phyloP scores from a whole-genome alignment of 2,797 vertebrate genomes.

The Stomatorhinus walkeri region DNA sequence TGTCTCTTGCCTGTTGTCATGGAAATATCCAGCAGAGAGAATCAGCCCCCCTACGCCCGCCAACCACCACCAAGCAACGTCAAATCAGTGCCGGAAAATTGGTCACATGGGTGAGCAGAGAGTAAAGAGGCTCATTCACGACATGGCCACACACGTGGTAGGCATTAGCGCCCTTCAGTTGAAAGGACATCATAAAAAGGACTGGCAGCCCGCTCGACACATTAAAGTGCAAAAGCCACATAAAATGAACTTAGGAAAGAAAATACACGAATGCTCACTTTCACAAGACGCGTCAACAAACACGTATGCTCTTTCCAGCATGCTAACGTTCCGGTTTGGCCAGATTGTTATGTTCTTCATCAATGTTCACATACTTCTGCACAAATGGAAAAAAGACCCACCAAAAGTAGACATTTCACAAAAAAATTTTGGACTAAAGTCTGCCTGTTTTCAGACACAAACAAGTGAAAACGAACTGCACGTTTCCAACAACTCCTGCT shows the following conservation, averaged over 20 bases:
- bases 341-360: background rate
- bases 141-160: conserved; percentile 39
- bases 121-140: conserved; percentile 72
- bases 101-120: conserved; percentile 60
- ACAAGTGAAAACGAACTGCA: background rate
- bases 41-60: conserved; percentile 14
- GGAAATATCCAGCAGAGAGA: conserved; percentile 47
- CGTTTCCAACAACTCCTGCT: background rate
- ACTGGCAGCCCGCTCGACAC: background rate
- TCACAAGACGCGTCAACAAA: background rate
- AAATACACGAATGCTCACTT: background rate
- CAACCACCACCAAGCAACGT: conserved; percentile 11
- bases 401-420: background rate
- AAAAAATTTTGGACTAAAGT: background rate
- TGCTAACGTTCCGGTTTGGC: background rate
- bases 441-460: background rate
- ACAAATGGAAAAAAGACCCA: background rate
- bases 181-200: background rate
- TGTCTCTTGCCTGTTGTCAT: conserved; percentile 51
- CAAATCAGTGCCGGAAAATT: conserved; percentile 55
- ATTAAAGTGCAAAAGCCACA: background rate
- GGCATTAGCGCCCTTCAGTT: conserved; percentile 4
- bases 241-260: background rate
- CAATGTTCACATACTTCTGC: background rate
- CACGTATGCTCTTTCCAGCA: background rate